Conservation (phyloP, 2,113 vertebrate species). For the Redunca redunca region DNA sequence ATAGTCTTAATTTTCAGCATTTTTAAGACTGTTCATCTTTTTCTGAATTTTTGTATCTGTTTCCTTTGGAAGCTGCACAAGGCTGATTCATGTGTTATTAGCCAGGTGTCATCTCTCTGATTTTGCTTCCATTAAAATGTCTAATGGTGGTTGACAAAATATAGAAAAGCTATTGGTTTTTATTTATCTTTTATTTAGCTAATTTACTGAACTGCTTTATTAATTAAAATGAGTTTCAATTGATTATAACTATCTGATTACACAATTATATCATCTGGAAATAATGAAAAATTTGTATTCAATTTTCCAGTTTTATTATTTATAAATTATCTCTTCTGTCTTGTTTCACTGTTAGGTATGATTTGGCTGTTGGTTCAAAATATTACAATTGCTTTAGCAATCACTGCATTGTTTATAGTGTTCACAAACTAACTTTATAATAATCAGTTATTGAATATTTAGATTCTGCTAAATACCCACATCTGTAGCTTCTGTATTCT, state of each 20-base stretch:
- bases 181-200: slow-evolving; percentile 35
- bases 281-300: neutral
- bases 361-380: neutral
- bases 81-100: neutral
- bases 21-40: neutral
- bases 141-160: slow-evolving; percentile 18
- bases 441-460: neutral
- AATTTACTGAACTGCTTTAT: slow-evolving; percentile 14
- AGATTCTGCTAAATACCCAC: neutral
- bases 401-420: neutral
- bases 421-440: neutral
- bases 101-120: neutral
- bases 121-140: slow-evolving; percentile 16
- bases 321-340: neutral
- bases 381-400: neutral
- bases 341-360: neutral
- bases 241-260: slow-evolving; percentile 22
- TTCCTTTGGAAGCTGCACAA: slow-evolving; percentile 4
- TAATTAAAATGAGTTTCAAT: slow-evolving; percentile 24
- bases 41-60: neutral
- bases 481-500: neutral
- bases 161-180: slow-evolving; percentile 15
- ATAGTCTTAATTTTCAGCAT: neutral
- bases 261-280: slow-evolving; percentile 31
- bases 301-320: slow-evolving; percentile 5